phyloP scores from a whole-genome alignment of 1,140 invertebrate genomes.

The Nasonia longicornis region DNA sequence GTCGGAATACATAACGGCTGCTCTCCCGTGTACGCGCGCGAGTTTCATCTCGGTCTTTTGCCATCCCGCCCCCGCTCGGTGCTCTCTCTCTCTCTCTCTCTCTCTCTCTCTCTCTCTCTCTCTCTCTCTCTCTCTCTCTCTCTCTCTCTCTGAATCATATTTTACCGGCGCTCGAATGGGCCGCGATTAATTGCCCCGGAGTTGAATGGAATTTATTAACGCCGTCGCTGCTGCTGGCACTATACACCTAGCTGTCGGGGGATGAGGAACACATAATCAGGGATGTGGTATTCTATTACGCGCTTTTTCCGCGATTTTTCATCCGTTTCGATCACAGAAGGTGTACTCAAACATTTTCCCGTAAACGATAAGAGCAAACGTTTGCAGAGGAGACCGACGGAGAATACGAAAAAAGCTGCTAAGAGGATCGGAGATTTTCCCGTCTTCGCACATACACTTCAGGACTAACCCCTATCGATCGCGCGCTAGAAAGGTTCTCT shows the following conservation, averaged over 20 bases:
- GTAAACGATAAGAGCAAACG: constrained; percentile 2
- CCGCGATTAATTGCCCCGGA: constrained; percentile 42
- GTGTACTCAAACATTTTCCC: not conserved
- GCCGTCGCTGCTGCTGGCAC: not conserved
- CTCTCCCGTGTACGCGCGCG: constrained; percentile 3
- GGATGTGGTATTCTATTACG: too few species aligned
- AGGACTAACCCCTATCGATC: constrained; percentile 24
- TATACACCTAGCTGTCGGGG: too few species aligned
- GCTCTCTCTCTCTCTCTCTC: not conserved
- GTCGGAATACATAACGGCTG: constrained; percentile 32
- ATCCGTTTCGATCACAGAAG: not conserved
- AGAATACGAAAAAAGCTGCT: not conserved
- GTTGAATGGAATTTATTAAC: constrained; percentile 47
- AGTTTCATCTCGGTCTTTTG: constrained; percentile 8
- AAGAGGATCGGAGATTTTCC: constrained; percentile 1
- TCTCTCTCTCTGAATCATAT: constrained; percentile 34
- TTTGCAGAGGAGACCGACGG: not conserved
- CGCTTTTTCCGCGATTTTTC: too few species aligned
- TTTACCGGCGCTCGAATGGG: constrained; percentile 41
- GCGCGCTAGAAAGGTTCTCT: constrained; percentile 5
- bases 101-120: too few species aligned
- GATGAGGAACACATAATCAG: too few species aligned
- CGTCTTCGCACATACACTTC: not conserved
- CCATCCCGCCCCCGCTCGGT: not conserved
- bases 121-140: too few species aligned